These are phyloP conservation scores for Grammomys surdaster DNA, from an alignment of 2,113 vertebrate species.

Conservation along the genomic window DNA sequence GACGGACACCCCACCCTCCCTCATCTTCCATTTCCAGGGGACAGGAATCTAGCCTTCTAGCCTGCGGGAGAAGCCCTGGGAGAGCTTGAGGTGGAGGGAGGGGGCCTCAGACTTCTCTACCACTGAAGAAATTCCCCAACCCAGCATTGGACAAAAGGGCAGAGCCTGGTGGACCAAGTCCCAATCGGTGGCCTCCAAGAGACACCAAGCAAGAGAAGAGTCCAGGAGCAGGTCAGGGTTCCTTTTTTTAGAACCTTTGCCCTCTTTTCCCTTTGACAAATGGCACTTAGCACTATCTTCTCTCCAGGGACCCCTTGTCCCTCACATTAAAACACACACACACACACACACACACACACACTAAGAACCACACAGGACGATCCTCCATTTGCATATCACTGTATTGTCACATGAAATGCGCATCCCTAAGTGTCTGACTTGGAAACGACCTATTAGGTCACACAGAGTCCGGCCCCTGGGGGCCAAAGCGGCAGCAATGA, in stretches of 20 bases:
- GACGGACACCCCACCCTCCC: background rate
- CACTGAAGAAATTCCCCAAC: background rate
- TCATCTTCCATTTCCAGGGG: background rate
- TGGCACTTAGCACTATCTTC: background rate
- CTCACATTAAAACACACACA: too few species aligned
- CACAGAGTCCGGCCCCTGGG: constrained; percentile 68
- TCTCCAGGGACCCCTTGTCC: background rate
- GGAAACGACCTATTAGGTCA: constrained; percentile 71
- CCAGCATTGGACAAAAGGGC: background rate
- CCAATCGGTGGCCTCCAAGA: background rate
- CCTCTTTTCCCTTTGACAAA: background rate
- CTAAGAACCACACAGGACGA: background rate
- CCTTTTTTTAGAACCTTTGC: background rate
- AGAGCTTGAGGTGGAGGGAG: background rate
- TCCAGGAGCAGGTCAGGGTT: background rate
- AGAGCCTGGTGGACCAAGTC: background rate
- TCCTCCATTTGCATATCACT: background rate
- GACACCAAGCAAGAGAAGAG: rapidly evolving
- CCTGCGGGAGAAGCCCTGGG: background rate
- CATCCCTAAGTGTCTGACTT: background rate
- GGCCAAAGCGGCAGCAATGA: constrained; percentile 13
- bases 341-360: too few species aligned
- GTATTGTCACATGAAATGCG: constrained; percentile 65
- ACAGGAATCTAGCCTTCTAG: background rate
- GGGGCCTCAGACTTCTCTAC: background rate